phyloP scores from a whole-genome alignment of 2,797 vertebrate genomes.

The Chrosomus eos region DNA sequence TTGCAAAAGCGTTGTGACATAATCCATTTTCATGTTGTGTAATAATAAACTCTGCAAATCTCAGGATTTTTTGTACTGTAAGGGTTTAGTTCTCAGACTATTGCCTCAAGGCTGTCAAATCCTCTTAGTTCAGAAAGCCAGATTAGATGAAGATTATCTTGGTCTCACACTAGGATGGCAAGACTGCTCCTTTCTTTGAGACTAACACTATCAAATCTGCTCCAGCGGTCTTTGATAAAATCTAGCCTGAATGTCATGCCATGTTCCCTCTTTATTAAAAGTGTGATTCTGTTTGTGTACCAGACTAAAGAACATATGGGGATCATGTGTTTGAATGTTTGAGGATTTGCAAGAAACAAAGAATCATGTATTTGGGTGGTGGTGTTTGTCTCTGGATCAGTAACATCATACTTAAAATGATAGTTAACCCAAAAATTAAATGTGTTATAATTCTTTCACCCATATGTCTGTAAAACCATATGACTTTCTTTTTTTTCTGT shows the following conservation, averaged over 20 bases:
- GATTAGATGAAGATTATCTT: slow-evolving; percentile 70
- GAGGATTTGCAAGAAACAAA: slow-evolving; percentile 14
- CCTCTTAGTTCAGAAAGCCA: slow-evolving; percentile 65
- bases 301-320: neutral
- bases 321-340: neutral
- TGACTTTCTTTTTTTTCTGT: neutral
- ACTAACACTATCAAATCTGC: slow-evolving; percentile 62
- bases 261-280: slow-evolving; percentile 1
- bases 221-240: slow-evolving; percentile 38
- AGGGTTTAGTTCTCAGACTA: slow-evolving; percentile 20
- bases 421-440: neutral
- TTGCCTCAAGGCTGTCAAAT: slow-evolving; percentile 59
- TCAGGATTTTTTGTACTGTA: slow-evolving; percentile 16
- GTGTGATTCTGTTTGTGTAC: neutral
- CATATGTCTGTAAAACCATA: neutral
- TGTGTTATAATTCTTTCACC: neutral
- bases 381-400: slow-evolving; percentile 2
- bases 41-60: slow-evolving; percentile 14
- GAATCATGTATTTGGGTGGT: neutral
- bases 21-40: slow-evolving; percentile 33
- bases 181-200: slow-evolving; percentile 58
- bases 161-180: slow-evolving; percentile 53
- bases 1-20: neutral
- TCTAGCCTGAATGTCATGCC: slow-evolving; percentile 12
- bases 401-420: neutral